Conservation (phyloP, 2,113 vertebrate genomes). For the Microcebus murinus region DNA sequence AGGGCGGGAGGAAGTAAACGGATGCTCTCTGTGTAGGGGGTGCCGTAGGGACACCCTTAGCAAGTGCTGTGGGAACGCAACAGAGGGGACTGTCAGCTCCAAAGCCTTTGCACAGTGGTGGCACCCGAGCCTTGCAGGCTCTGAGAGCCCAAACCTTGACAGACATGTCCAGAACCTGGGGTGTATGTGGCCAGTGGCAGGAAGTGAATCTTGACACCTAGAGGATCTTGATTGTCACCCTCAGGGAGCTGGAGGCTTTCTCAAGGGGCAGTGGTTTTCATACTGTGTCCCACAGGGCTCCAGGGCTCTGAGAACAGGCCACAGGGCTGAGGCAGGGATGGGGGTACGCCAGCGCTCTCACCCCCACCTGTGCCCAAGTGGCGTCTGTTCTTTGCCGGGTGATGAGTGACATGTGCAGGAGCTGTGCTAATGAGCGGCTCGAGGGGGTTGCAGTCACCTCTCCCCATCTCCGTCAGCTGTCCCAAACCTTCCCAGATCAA, state of each 20-base stretch:
- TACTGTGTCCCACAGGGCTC: not conserved
- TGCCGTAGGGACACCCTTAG: accelerated
- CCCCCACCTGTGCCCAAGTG: accelerated
- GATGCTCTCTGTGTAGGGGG: accelerated
- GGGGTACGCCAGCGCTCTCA: accelerated
- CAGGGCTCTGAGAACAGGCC: not conserved
- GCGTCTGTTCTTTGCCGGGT: not conserved
- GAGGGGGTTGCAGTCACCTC: not conserved
- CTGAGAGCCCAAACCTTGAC: not conserved
- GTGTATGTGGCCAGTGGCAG: not conserved
- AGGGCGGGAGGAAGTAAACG: not conserved
- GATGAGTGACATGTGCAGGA: accelerated
- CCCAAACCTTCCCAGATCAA: not conserved
- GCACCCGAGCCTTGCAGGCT: not conserved
- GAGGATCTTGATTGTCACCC: not conserved
- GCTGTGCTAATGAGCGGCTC: too few species aligned
- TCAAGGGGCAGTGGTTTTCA: not conserved
- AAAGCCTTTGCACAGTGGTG: not conserved
- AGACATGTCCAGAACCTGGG: accelerated
- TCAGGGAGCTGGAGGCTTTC: not conserved
- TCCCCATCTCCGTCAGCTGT: not conserved
- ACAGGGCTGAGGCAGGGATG: not conserved
- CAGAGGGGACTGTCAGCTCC: not conserved
- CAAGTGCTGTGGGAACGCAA: not conserved
- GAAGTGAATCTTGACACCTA: not conserved